Conservation (phyloP, 2,888 invertebrate genomes). For the Malthinus seriepunctatus region DNA sequence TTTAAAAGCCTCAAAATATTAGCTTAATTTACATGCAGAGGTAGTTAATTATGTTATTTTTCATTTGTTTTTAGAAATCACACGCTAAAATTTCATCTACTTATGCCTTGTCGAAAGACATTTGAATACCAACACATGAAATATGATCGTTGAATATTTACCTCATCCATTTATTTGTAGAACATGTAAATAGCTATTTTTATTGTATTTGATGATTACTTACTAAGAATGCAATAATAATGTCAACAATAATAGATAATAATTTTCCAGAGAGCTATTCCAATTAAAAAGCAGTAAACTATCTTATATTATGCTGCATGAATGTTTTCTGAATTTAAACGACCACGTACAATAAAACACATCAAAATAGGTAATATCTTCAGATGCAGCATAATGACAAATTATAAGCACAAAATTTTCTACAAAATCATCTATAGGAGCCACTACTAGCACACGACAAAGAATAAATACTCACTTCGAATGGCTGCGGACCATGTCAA, state of each 20-base stretch:
- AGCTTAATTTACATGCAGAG: slow-evolving; percentile 46
- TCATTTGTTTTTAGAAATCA: slow-evolving; percentile 37
- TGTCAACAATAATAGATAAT: slow-evolving; percentile 14
- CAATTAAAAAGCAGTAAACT: slow-evolving; percentile 24
- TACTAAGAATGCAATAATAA: slow-evolving; percentile 20
- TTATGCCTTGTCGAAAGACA: slow-evolving; percentile 50
- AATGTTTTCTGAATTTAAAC: neutral
- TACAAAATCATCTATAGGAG: slow-evolving; percentile 28
- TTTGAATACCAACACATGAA: slow-evolving; percentile 75
- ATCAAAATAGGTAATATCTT: neutral
- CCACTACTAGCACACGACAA: slow-evolving; percentile 57
- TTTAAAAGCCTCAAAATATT: slow-evolving; percentile 10
- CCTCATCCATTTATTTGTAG: slow-evolving; percentile 46
- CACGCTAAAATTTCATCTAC: slow-evolving; percentile 37
- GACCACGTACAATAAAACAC: too few relatives aligned
- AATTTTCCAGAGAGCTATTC: slow-evolving; percentile 33
- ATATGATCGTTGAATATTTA: slow-evolving; percentile 51
- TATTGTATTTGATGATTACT: slow-evolving; percentile 16
- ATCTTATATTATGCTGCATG: slow-evolving; percentile 24
- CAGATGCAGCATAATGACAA: slow-evolving; percentile 20
- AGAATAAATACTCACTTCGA: slow-evolving; percentile 72
- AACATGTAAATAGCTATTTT: slow-evolving; percentile 38
- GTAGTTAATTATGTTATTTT: slow-evolving; percentile 49
- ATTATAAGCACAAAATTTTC: slow-evolving; percentile 37
- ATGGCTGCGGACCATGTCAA: slow-evolving; percentile 70